Percentiles rank a stretch among this genome's conserved stretches.
Conservation (phyloP, 2,888 invertebrate species). For the Eupithecia vulgata region DNA sequence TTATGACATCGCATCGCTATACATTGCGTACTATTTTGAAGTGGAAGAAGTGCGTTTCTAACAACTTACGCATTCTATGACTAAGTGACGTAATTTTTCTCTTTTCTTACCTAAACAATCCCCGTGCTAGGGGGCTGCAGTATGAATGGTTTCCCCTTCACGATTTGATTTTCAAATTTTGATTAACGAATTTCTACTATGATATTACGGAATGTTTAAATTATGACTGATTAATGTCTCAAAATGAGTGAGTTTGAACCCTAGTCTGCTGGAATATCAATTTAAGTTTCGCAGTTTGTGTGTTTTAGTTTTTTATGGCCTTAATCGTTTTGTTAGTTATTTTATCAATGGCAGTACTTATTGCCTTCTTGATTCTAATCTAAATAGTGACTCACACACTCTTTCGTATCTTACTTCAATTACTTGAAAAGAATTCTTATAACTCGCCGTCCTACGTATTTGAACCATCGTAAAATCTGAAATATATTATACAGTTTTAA, state of each 20-base stretch:
- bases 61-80: no score
- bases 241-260: neutral
- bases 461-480: conserved; percentile 50
- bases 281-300: neutral
- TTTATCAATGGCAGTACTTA: neutral
- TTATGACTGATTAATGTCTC: neutral
- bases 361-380: neutral
- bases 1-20: no score
- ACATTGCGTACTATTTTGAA: no score
- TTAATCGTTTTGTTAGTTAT: neutral
- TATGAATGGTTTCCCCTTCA: no score
- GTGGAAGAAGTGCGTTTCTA: no score
- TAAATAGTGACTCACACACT: conserved; percentile 25
- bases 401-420: conserved; percentile 43
- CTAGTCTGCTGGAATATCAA: neutral
- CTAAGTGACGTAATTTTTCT: no score
- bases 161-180: neutral
- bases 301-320: neutral
- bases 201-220: neutral
- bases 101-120: no score
- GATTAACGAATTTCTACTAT: no score
- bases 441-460: conserved; percentile 49
- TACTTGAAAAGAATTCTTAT: conserved; percentile 51
- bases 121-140: no score
- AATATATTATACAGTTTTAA: conserved; percentile 34